Conservation (phyloP, 2,888 invertebrate species). For the Melipona beecheii region DNA sequence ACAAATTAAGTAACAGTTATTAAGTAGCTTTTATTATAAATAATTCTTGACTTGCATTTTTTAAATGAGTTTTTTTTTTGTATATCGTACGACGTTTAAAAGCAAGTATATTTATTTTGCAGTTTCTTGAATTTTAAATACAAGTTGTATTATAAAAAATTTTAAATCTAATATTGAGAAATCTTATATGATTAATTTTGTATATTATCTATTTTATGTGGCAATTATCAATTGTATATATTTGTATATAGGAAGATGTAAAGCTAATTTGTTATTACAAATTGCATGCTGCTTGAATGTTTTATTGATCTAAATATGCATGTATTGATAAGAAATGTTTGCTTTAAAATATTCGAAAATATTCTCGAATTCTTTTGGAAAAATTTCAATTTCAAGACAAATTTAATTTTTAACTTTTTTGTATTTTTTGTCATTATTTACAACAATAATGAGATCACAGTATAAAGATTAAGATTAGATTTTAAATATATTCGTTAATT, state of each 20-base stretch:
- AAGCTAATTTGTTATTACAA: conserved; percentile 27
- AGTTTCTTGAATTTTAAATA: conserved; percentile 6
- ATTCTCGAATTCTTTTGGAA: background rate
- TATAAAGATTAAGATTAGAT: conserved; percentile 31
- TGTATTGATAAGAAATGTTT: conserved; percentile 46
- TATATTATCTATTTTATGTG: background rate
- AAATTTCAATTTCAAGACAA: background rate
- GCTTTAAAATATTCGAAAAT: conserved; percentile 40
- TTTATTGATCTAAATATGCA: conserved; percentile 31
- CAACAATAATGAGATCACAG: background rate
- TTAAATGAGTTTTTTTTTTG: conserved; percentile 32
- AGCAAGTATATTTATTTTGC: conserved; percentile 6
- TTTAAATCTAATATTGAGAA: background rate
- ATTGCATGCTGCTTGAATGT: conserved; percentile 59
- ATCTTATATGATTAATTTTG: background rate
- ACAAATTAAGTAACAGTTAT: conserved; percentile 53
- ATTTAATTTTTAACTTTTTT: conserved; percentile 1
- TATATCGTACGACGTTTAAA: conserved; percentile 3
- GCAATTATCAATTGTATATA: background rate
- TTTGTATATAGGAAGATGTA: conserved; percentile 27
- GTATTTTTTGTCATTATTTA: background rate
- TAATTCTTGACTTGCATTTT: conserved; percentile 12
- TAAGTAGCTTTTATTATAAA: conserved; percentile 20
- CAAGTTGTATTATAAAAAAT: background rate
- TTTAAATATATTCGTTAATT: background rate